phyloP scores from a whole-genome alignment of 2,113 vertebrate genomes.

The Equus przewalskii region DNA sequence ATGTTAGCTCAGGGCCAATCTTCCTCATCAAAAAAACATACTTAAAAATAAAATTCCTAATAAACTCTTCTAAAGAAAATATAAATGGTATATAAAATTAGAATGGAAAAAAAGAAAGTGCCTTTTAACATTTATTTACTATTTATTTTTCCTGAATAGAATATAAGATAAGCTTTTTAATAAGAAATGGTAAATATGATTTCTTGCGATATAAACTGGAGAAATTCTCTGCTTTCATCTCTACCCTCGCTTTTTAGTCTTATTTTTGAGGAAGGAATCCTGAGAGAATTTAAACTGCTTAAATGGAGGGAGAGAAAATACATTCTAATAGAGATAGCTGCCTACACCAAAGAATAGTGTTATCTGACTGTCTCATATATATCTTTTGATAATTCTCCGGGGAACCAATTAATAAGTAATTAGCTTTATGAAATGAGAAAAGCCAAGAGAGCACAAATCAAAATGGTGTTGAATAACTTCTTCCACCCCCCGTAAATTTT shows the following conservation, averaged over 20 bases:
- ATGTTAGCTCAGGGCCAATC: too few relatives aligned
- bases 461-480: background rate
- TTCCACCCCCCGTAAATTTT: background rate
- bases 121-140: conserved; percentile 2
- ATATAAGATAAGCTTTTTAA: conserved; percentile 6
- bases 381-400: conserved; percentile 8
- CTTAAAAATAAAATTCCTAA: background rate
- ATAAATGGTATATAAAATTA: background rate
- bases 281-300: conserved; percentile 2
- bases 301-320: background rate
- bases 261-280: background rate
- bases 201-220: background rate
- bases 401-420: conserved; percentile 19
- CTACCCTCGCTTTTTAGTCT: background rate
- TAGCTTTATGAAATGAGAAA: background rate
- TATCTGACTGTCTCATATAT: background rate
- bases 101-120: background rate
- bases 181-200: background rate
- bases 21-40: too few relatives aligned
- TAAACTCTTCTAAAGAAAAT: background rate
- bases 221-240: background rate
- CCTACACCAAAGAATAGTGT: background rate
- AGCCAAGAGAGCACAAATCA: background rate
- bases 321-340: background rate
- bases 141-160: background rate